Evolutionary conservation across 35 echinoderm and acorn worm species (phyloP), one percentile per base, ranked within the genome.

Genomic region (Ophiothrix spiculata): DNA sequence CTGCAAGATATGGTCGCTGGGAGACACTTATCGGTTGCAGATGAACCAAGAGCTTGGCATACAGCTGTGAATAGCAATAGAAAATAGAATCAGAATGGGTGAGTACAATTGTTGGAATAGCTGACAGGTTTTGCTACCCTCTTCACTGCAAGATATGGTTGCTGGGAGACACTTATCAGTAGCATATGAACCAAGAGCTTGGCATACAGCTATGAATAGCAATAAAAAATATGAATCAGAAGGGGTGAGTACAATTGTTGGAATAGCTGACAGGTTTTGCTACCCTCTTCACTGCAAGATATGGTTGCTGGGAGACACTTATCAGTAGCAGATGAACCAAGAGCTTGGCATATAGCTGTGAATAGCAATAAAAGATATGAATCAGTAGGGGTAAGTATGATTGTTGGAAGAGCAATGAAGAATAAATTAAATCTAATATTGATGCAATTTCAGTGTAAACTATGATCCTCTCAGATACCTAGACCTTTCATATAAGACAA

Each of bases 241-340:
- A 90, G 81, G 56, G 88, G 88, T 77, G 82, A 75, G 32, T 84
- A 49, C 37, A 74, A 56, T 35, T 39, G 80, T 76, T 90, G 88
- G 88, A 90, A 84, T 21, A 90, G 88, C 88, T 84, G 81, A 39
- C 88, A 90, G 14, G 88, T 90, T 69, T 42, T 84, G 88, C 88
- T 90, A 17, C 88, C 88, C 2, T 82, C 64, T 13, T 77, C 29
- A 41, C 83, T 82, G 79, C 46, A 45, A 32, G 88, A 90, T 36
- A 36, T 37, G 63, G 46, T 84, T 33, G 35, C 81, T 35, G 81
- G 45, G 29, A 90, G 75, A 83, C 88, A 90, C 81, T 90, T 90
- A 75, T 90, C 88, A 36, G 88, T 77, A 1, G 37, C 74, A 33
- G 64, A 75, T 25, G 80, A 90, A 19, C 80, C 88, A 8, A 77